Evolutionary conservation across 2,888 invertebrate species (phyloP).

Genomic region (Pyrrhia umbra): DNA sequence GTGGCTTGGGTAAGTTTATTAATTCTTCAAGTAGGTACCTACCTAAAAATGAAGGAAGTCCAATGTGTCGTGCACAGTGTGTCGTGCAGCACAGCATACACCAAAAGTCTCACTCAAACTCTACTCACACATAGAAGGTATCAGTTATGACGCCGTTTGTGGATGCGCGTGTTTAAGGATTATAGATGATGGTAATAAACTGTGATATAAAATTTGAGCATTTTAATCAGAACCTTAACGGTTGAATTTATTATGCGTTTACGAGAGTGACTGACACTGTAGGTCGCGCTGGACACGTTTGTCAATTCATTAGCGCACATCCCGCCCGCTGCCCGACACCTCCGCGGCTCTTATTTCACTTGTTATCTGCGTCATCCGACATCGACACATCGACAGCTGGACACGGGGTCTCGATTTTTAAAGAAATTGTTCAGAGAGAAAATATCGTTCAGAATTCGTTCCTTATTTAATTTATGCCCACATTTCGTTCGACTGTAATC

Average conservation of each 20-base stretch:
- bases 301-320: conserved; percentile 6
- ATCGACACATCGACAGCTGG: background rate
- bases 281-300: background rate
- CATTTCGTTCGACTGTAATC: too few relatives aligned
- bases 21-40: background rate
- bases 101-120: too few relatives aligned
- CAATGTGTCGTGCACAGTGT: too few relatives aligned
- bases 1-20: conserved; percentile 79
- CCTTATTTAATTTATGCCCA: too few relatives aligned
- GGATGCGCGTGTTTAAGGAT: too few relatives aligned
- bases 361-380: background rate
- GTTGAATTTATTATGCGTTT: background rate
- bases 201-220: too few relatives aligned
- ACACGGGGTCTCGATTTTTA: background rate
- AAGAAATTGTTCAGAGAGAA: background rate
- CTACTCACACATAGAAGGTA: too few relatives aligned
- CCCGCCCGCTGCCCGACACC: background rate
- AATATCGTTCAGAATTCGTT: too few relatives aligned
- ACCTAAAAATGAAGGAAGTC: too few relatives aligned
- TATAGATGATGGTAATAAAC: too few relatives aligned
- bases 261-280: background rate
- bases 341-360: background rate
- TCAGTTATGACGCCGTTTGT: too few relatives aligned
- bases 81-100: too few relatives aligned
- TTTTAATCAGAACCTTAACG: background rate